phyloP scores from a whole-genome alignment of 2,888 invertebrate species.

The Sialis lutaria region DNA sequence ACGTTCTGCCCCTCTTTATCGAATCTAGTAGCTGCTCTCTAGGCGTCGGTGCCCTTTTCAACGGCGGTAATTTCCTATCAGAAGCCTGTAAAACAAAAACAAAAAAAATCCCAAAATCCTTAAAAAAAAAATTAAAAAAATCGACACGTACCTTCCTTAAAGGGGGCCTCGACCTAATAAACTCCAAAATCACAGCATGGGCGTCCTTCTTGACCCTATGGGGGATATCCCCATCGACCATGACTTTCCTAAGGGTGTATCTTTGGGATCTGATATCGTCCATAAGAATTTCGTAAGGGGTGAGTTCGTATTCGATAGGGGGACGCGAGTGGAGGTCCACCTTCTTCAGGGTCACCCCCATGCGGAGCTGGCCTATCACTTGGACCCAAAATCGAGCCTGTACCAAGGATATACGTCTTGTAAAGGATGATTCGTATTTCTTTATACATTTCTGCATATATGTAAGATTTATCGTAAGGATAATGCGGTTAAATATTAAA shows the following conservation, averaged over 20 bases:
- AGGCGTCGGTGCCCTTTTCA: conserved; percentile 54
- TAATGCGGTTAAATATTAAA: too few relatives aligned
- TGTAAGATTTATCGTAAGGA: too few relatives aligned
- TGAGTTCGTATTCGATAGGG: conserved; percentile 80
- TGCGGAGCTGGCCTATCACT: conserved; percentile 80
- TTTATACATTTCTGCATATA: too few relatives aligned
- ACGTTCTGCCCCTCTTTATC: conserved; percentile 56
- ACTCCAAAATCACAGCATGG: conserved; percentile 88
- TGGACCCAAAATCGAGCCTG: conserved; percentile 92
- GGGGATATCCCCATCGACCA: conserved; percentile 68
- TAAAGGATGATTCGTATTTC: too few relatives aligned
- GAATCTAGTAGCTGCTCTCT: conserved; percentile 75
- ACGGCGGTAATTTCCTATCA: conserved; percentile 66
- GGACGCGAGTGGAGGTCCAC: conserved; percentile 50
- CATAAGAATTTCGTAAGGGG: conserved; percentile 93
- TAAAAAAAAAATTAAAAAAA: neutral
- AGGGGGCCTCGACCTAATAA: conserved; percentile 89
- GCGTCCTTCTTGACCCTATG: conserved; percentile 83
- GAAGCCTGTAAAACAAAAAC: conserved; percentile 40
- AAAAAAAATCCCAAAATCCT: neutral
- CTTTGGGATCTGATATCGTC: conserved; percentile 84
- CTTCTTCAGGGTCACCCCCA: conserved; percentile 87
- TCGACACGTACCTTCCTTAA: conserved; percentile 55
- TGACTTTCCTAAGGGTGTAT: conserved; percentile 74
- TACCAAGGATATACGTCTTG: conserved; percentile 12